Percentiles rank a stretch among this genome's conserved stretches.
phyloP scores from a whole-genome alignment of 2,888 invertebrate genomes.

The Eulithis prunata region DNA sequence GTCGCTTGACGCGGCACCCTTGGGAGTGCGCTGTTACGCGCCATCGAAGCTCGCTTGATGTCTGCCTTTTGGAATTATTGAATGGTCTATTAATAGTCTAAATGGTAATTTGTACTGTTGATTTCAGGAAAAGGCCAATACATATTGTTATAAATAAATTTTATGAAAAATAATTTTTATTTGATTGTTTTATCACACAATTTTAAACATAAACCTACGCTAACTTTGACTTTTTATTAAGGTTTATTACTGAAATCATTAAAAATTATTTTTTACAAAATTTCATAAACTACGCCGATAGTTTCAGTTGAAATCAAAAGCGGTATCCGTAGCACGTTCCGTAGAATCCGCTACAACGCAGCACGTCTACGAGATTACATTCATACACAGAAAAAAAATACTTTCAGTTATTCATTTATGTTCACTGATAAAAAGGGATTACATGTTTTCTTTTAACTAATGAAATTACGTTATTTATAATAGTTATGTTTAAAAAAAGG shows the following conservation, averaged over 20 bases:
- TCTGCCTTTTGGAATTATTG: slow-evolving; percentile 31
- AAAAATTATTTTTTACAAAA: background rate
- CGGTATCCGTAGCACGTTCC: slow-evolving; percentile 45
- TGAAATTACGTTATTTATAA: too few species aligned
- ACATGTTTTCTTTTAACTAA: too few species aligned
- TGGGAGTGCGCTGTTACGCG: slow-evolving; percentile 24
- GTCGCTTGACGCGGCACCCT: slow-evolving; percentile 19
- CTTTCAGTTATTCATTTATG: too few species aligned
- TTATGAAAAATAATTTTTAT: too few species aligned
- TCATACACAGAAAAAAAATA: slow-evolving; percentile 1
- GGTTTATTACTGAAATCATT: too few species aligned
- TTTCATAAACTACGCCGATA: background rate
- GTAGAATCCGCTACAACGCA: slow-evolving; percentile 57
- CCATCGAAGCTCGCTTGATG: slow-evolving; percentile 26
- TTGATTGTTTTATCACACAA: too few species aligned
- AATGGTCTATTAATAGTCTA: slow-evolving; percentile 23
- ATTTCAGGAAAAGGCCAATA: background rate
- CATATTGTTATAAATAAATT: too few species aligned
- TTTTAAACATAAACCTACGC: too few species aligned
- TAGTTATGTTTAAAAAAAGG: too few species aligned
- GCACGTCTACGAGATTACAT: slow-evolving; percentile 50
- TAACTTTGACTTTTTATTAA: too few species aligned
- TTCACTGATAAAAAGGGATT: too few species aligned
- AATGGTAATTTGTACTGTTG: slow-evolving; percentile 18
- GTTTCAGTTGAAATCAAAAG: slow-evolving; percentile 22